Percentiles rank a stretch among this genome's conserved stretches.
phyloP scores from a whole-genome alignment of 2,888 invertebrate genomes.

The Ectemnius continuus region DNA sequence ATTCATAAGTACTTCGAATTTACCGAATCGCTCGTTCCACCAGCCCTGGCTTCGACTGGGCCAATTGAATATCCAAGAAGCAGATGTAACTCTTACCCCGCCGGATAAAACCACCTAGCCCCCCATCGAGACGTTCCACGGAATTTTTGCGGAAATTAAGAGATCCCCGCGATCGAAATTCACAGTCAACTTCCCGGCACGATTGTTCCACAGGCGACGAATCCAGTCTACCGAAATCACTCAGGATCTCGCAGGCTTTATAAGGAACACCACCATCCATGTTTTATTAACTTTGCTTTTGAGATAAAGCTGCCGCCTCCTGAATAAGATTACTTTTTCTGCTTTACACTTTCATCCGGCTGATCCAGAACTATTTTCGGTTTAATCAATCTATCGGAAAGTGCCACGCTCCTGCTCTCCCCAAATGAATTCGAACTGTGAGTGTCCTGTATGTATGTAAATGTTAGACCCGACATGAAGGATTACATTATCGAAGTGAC shows the following conservation, averaged over 20 bases:
- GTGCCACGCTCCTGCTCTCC: neutral
- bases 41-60: neutral
- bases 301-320: too few relatives aligned
- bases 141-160: conserved; percentile 8
- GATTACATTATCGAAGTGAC: conserved; percentile 53
- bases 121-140: neutral
- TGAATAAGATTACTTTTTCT: too few relatives aligned
- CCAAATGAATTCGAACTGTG: conserved; percentile 18
- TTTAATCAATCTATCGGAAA: conserved; percentile 19
- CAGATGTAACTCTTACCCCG: conserved; percentile 4
- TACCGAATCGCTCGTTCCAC: conserved; percentile 18
- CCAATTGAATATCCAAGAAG: conserved; percentile 8
- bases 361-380: conserved; percentile 21
- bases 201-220: neutral
- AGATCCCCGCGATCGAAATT: conserved; percentile 7
- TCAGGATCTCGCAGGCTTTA: too few relatives aligned
- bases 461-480: conserved; percentile 25
- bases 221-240: too few relatives aligned
- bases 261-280: too few relatives aligned
- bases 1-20: conserved; percentile 28
- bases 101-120: neutral
- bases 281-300: too few relatives aligned
- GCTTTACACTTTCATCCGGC: too few relatives aligned
- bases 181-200: conserved; percentile 5
- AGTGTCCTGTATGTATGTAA: conserved; percentile 12